A percentile compares a stretch with the other conserved stretches of the same genome.
Conservation (phyloP, 1,140 invertebrate genomes). For the Apis cerana region DNA sequence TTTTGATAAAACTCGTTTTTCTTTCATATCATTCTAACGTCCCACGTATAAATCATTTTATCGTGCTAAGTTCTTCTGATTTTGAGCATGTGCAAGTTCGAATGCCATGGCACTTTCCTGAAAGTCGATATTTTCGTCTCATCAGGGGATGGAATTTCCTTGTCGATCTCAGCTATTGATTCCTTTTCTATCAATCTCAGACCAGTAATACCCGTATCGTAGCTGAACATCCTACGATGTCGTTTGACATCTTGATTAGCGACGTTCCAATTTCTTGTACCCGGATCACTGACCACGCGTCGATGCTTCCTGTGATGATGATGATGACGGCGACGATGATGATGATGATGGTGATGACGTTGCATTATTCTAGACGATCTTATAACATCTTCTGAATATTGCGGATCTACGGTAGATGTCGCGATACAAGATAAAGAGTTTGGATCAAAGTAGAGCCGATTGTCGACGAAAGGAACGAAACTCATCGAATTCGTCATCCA, state of each 20-base stretch:
- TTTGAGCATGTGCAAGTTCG: slow-evolving; percentile 81
- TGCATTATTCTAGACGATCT: slow-evolving; percentile 61
- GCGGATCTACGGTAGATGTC: slow-evolving; percentile 41
- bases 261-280: slow-evolving; percentile 48
- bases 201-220: slow-evolving; percentile 49
- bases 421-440: slow-evolving; percentile 52
- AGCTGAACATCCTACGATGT: slow-evolving; percentile 69
- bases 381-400: slow-evolving; percentile 62
- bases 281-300: slow-evolving; percentile 70
- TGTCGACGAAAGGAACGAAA: slow-evolving; percentile 68
- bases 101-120: slow-evolving; percentile 81
- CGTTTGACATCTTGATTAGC: slow-evolving; percentile 22
- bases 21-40: not conserved
- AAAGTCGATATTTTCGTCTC: slow-evolving; percentile 73
- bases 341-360: slow-evolving; percentile 57
- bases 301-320: slow-evolving; percentile 59
- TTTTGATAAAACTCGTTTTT: not conserved
- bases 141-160: slow-evolving; percentile 46
- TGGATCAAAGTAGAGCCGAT: slow-evolving; percentile 74
- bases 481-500: slow-evolving; percentile 42
- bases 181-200: slow-evolving; percentile 23
- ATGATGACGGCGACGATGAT: slow-evolving; percentile 42
- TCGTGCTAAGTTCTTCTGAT: slow-evolving; percentile 69
- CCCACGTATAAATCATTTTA: not conserved
- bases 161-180: slow-evolving; percentile 51